These are phyloP conservation scores for Cheracebus regulus DNA, from an alignment of 2,797 vertebrate species.

Conservation along the genomic window DNA sequence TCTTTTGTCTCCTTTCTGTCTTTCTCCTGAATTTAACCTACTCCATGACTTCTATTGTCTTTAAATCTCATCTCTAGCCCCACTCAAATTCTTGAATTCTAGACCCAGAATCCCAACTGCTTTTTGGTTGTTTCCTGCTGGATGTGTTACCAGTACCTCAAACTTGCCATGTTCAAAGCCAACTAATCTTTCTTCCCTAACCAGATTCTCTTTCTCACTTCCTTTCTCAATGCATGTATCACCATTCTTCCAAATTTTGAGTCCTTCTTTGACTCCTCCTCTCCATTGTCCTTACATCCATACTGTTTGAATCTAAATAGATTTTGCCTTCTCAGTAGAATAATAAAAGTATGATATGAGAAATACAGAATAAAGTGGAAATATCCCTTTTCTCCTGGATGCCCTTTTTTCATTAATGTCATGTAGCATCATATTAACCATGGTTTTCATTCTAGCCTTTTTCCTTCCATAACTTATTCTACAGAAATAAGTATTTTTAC, in stretches of 20 bases:
- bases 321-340: neutral
- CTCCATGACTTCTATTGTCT: neutral
- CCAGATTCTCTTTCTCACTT: neutral
- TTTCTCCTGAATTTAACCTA: neutral
- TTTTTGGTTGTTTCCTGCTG: neutral
- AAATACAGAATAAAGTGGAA: neutral
- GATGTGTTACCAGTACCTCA: neutral
- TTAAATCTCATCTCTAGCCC: neutral
- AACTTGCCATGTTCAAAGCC: neutral
- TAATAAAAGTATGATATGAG: neutral
- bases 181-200: neutral
- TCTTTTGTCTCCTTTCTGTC: neutral
- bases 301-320: neutral
- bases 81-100: conserved; percentile 29
- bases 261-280: neutral
- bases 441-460: neutral
- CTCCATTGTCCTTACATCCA: neutral
- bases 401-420: neutral
- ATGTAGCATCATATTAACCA: neutral
- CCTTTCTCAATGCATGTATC: neutral
- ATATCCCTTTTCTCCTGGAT: neutral
- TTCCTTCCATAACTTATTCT: conserved; percentile 38
- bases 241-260: neutral
- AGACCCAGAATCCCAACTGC: neutral
- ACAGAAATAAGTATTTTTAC: conserved; percentile 2